A percentile compares a stretch with the other conserved stretches of the same genome.
phyloP scores from a whole-genome alignment of 2,888 invertebrate genomes.

The Schrankia costaestrigalis region DNA sequence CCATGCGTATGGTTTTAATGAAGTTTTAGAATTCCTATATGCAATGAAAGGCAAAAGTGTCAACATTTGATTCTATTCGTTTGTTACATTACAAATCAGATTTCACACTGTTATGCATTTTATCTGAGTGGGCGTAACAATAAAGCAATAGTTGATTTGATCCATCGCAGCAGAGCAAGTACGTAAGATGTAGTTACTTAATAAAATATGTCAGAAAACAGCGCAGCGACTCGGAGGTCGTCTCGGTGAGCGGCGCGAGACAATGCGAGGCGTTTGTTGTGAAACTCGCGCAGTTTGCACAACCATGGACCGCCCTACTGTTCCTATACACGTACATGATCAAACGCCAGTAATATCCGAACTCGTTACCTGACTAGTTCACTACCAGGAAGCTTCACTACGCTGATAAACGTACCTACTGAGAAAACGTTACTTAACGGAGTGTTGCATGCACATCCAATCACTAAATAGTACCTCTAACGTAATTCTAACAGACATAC shows the following conservation, averaged over 20 bases:
- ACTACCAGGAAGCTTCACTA: slow-evolving; percentile 26
- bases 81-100: too few relatives aligned
- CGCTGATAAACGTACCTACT: slow-evolving; percentile 1
- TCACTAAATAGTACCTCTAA: neutral
- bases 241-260: slow-evolving; percentile 77
- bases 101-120: too few relatives aligned
- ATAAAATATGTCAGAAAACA: slow-evolving; percentile 59
- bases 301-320: slow-evolving; percentile 57
- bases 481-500: neutral
- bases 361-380: slow-evolving; percentile 15
- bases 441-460: neutral
- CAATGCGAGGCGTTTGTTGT: slow-evolving; percentile 76
- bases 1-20: too few relatives aligned
- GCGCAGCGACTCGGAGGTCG: slow-evolving; percentile 61
- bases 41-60: too few relatives aligned
- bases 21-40: too few relatives aligned
- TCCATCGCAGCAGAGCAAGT: slow-evolving; percentile 9
- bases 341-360: slow-evolving; percentile 34
- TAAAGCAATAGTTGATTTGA: too few relatives aligned
- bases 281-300: slow-evolving; percentile 73
- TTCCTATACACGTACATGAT: slow-evolving; percentile 37
- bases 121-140: too few relatives aligned
- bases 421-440: neutral
- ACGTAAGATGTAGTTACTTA: slow-evolving; percentile 33
- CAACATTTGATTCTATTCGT: too few relatives aligned